phyloP scores from a whole-genome alignment of 2,888 invertebrate species.

The Habroteleia sp. region DNA sequence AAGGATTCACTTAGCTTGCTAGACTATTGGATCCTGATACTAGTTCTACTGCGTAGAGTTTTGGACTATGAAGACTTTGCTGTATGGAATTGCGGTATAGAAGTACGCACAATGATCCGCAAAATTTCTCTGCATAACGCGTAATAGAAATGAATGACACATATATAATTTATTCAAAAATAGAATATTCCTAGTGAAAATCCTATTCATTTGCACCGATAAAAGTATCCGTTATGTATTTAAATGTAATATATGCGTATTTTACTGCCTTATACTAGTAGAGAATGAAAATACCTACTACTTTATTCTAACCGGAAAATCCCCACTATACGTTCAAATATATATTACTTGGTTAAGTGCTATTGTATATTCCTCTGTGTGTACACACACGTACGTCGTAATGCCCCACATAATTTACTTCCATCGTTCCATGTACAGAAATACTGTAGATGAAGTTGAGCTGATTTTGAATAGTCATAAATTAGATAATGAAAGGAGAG shows the following conservation, averaged over 20 bases:
- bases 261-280: conserved; percentile 25
- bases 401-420: conserved; percentile 41
- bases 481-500: conserved; percentile 5
- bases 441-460: conserved; percentile 30
- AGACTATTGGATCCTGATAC: conserved; percentile 41
- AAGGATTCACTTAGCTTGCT: conserved; percentile 16
- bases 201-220: conserved; percentile 32
- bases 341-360: conserved; percentile 54
- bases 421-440: conserved; percentile 18
- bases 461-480: conserved; percentile 34
- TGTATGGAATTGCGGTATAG: neutral
- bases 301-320: conserved; percentile 57
- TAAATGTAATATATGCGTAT: conserved; percentile 35
- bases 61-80: neutral
- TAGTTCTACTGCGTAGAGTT: conserved; percentile 17
- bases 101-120: neutral
- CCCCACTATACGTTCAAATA: conserved; percentile 49
- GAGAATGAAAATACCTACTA: conserved; percentile 46
- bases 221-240: conserved; percentile 28
- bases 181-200: conserved; percentile 8
- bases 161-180: conserved; percentile 35
- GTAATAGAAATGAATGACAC: conserved; percentile 8
- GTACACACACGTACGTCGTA: conserved; percentile 27
- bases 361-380: conserved; percentile 50
- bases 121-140: conserved; percentile 8